phyloP scores from a whole-genome alignment of 2,797 vertebrate genomes.

The Corythornis leucogaster region DNA sequence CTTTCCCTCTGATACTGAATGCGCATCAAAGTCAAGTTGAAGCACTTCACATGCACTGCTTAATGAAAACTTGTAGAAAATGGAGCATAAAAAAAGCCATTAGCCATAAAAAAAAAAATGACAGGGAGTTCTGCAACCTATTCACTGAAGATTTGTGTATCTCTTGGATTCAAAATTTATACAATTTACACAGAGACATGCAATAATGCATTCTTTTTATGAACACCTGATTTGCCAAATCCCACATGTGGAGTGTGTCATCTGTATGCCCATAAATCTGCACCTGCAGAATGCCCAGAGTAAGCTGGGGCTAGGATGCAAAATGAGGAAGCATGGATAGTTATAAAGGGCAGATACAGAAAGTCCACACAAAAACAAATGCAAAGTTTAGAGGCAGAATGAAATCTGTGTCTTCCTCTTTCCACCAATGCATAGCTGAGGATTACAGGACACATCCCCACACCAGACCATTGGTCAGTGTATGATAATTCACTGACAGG shows the following conservation, averaged over 20 bases:
- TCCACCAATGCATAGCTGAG: neutral
- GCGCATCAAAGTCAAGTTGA: conserved; percentile 70
- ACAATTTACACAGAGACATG: neutral
- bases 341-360: neutral
- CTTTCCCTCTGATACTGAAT: conserved; percentile 56
- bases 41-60: conserved; percentile 43
- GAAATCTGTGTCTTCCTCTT: neutral
- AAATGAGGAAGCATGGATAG: neutral
- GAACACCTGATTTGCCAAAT: neutral
- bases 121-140: conserved; percentile 27
- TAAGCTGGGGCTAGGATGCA: neutral
- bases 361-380: neutral
- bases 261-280: neutral
- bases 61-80: conserved; percentile 71
- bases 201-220: neutral
- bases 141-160: conserved; percentile 29
- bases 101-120: conserved; percentile 65
- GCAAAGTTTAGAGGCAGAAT: neutral
- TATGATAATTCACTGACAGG: neutral
- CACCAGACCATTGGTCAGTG: neutral
- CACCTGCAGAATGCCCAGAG: neutral
- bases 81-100: conserved; percentile 66
- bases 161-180: conserved; percentile 9
- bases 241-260: neutral
- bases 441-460: neutral